phyloP scores from a whole-genome alignment of 2,113 vertebrate genomes.

The Anolis sagrei region DNA sequence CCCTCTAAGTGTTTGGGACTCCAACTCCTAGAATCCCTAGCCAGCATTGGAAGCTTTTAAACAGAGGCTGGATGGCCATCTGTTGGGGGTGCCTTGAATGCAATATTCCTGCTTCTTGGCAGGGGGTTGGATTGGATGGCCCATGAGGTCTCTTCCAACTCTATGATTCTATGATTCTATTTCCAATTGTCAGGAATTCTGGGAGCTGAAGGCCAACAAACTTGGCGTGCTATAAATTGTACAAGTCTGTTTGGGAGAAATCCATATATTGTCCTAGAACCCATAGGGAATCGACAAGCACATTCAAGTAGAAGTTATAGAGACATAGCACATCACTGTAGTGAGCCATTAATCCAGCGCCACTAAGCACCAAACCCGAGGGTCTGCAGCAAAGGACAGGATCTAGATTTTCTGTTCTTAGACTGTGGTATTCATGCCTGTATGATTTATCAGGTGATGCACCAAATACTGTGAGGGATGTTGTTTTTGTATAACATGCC shows the following conservation, averaged over 20 bases:
- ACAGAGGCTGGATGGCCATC: no score
- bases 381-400: neutral
- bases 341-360: slow-evolving; percentile 34
- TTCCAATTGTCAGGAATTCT: no score
- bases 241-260: neutral
- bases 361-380: slow-evolving; percentile 32
- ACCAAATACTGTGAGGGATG: neutral
- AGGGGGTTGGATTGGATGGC: no score
- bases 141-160: no score
- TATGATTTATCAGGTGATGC: neutral
- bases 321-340: slow-evolving; percentile 64
- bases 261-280: slow-evolving; percentile 18
- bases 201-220: no score
- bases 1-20: no score
- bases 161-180: no score
- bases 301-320: slow-evolving; percentile 60
- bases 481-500: neutral
- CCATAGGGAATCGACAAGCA: slow-evolving; percentile 64
- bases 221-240: no score
- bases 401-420: neutral
- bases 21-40: no score
- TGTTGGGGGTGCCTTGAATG: no score
- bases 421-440: neutral
- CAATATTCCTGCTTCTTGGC: no score
- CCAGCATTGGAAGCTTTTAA: no score